A percentile compares a stretch with the other conserved stretches of the same genome.
phyloP scores from a whole-genome alignment of 2,797 vertebrate species.

The Pipistrellus nathusii region DNA sequence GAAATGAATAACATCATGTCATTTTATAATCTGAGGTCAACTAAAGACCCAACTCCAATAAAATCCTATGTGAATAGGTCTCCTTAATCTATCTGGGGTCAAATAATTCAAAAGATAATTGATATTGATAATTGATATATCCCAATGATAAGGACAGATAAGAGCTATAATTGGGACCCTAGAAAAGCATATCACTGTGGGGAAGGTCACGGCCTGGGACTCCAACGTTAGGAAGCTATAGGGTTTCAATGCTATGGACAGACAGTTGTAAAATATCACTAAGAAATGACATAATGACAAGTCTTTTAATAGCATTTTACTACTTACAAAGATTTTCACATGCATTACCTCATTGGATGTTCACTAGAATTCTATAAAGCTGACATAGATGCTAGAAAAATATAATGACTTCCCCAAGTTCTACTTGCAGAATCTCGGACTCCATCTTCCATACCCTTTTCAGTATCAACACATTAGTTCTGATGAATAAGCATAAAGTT shows the following conservation, averaged over 20 bases:
- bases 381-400: not conserved
- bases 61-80: not conserved
- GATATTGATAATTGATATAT: not conserved
- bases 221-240: not conserved
- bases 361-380: not conserved
- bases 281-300: not conserved
- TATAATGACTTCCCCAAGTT: not conserved
- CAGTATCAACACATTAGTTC: not conserved
- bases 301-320: conserved; percentile 10
- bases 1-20: conserved; percentile 8
- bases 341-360: conserved; percentile 9
- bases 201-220: not conserved
- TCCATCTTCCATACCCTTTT: not conserved
- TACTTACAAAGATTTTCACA: conserved; percentile 8
- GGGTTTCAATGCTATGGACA: not conserved
- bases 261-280: not conserved
- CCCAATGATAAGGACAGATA: not conserved
- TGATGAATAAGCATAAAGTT: conserved; percentile 13
- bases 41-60: not conserved
- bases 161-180: not conserved
- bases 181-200: conserved; percentile 19
- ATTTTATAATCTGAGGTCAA: conserved; percentile 1
- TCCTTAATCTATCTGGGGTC: not conserved
- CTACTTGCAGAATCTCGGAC: not conserved
- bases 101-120: conserved; percentile 42